Conservation (phyloP, 2,113 vertebrate genomes). For the Sceloporus undulatus region DNA sequence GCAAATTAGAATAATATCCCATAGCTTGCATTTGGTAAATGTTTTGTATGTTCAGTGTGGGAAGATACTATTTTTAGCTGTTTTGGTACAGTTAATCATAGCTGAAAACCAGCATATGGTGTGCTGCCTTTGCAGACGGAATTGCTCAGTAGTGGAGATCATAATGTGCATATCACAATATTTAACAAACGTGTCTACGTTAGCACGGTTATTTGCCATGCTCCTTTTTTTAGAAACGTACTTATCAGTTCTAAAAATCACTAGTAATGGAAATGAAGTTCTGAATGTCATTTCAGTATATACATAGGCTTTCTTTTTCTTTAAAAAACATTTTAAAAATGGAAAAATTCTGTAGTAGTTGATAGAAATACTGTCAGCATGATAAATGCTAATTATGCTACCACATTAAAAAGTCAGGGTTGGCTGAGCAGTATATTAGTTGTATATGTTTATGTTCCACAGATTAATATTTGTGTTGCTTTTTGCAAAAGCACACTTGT, state of each 20-base stretch:
- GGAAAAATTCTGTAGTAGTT: neutral
- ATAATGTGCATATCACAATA: constrained; percentile 32
- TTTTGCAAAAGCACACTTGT: neutral
- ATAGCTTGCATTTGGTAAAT: constrained; percentile 60
- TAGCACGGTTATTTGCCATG: constrained; percentile 12
- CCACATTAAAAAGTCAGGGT: neutral
- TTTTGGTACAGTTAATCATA: constrained; percentile 72
- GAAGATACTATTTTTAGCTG: constrained; percentile 73
- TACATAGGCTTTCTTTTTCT: neutral
- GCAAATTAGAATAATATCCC: constrained; percentile 47
- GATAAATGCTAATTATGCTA: neutral
- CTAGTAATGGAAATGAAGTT: neutral
- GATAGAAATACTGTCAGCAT: neutral
- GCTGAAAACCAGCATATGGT: constrained; percentile 70
- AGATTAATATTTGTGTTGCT: neutral
- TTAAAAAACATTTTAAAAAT: neutral
- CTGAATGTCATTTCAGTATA: neutral
- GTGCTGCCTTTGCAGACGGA: constrained; percentile 57
- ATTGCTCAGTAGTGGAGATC: constrained; percentile 57
- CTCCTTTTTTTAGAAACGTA: neutral
- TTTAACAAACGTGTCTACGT: constrained; percentile 34
- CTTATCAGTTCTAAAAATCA: constrained; percentile 29
- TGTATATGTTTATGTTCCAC: neutral
- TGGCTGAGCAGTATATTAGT: neutral
- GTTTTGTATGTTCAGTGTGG: constrained; percentile 66